Percentiles rank a stretch among this genome's conserved stretches.
phyloP scores from a whole-genome alignment of 2,888 invertebrate genomes.

The Trisateles emortualis region DNA sequence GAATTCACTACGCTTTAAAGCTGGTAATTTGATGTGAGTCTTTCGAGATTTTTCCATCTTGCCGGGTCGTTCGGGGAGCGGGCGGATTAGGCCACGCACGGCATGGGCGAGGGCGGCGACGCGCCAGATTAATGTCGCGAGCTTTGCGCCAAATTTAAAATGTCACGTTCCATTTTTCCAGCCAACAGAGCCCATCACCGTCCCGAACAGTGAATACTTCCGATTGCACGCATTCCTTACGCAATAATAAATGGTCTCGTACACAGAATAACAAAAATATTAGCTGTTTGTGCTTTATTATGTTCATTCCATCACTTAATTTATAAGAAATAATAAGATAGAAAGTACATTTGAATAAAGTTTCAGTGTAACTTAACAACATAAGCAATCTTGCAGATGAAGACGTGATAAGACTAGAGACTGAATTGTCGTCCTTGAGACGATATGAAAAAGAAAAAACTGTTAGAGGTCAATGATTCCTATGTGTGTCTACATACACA shows the following conservation, averaged over 20 bases:
- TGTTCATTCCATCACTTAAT: conserved; percentile 17
- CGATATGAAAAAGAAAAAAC: conserved; percentile 57
- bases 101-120: conserved; percentile 79
- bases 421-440: conserved; percentile 59
- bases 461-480: conserved; percentile 67
- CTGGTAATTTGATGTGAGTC: conserved; percentile 85
- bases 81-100: conserved; percentile 83
- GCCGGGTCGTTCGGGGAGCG: conserved; percentile 77
- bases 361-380: conserved; percentile 41
- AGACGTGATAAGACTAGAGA: conserved; percentile 51
- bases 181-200: conserved; percentile 73
- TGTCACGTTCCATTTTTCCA: conserved; percentile 84
- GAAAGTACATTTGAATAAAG: conserved; percentile 20
- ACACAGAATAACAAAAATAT: conserved; percentile 24
- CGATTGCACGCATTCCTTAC: conserved; percentile 63
- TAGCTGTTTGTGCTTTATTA: conserved; percentile 11
- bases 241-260: conserved; percentile 39
- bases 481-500: conserved; percentile 64
- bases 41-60: conserved; percentile 85
- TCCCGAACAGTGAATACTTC: conserved; percentile 68
- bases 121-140: conserved; percentile 83
- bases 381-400: conserved; percentile 52
- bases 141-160: conserved; percentile 84
- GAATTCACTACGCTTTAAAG: conserved; percentile 84
- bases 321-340: conserved; percentile 18